Base-by-base conservation (phyloP, 2,113 vertebrate genomes). In the Anarhynchus alexandrinus region DNA sequence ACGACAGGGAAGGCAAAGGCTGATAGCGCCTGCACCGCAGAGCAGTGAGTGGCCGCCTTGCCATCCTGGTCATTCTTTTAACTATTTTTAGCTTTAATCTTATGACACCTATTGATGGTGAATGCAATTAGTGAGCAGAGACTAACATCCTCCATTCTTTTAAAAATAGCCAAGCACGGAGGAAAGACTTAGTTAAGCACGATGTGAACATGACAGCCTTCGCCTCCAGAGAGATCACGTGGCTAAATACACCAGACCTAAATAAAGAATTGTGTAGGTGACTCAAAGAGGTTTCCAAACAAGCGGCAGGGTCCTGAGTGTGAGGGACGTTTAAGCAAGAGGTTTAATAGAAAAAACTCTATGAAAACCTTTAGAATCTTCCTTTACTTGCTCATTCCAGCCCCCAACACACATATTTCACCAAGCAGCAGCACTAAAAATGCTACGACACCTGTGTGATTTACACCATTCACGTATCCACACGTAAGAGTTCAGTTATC, bases 1-100 rank as follows among this genome's bases (percentile, higher is more conserved):
- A 1, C 4, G 3, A 8, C n/a, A 5, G 55, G 57, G n/a, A 26
- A 52, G 45, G 82, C 58, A 30, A 2, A 5, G 51, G 40, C 49
- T 22, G 57, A 5, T 14, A 38, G 38, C 3, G 0, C 51, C 58
- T 5, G 3, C 2, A 1, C 16, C 2, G 0, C 2, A 0, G 16
- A 47, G 55, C 12, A 1, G 15, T 26, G 19, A 52, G 25, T 10
- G 0, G 6, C 65, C 4, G 5, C 66, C 9, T 4, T 3, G 5
- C 58, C 81, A 11, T 20, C 62, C 92, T 12, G 15, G n/a, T 34
- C 54, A 11, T 18, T 38, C 93, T 79, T 73, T 32, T 78, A 26
- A 2, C 64, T 94, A 43, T 73, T 88, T 88, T 94, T 70, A 92
- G 82, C 64, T 86, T 73, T 94, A 95, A 83, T 86, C 92, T 90